These are phyloP conservation scores for Nowickia ferox DNA, from an alignment of 2,888 invertebrate genomes.

Conservation along the genomic window DNA sequence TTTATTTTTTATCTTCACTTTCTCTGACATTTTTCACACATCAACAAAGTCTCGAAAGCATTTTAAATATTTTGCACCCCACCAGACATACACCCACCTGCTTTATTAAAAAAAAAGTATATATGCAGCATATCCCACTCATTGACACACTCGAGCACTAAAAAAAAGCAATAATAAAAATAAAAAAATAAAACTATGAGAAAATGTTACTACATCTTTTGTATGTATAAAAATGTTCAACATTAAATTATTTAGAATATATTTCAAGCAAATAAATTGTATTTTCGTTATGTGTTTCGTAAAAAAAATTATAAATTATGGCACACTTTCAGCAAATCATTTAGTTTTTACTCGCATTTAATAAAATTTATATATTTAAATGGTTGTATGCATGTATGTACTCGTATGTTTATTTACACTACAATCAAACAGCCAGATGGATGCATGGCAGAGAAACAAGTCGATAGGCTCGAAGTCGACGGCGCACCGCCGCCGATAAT, in stretches of 20 bases:
- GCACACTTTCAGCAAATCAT: conserved; percentile 69
- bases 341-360: conserved; percentile 15
- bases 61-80: conserved; percentile 9
- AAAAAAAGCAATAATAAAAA: not conserved
- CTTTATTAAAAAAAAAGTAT: not conserved
- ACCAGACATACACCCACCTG: conserved; percentile 31
- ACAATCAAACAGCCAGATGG: conserved; percentile 20
- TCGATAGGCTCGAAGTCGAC: no score
- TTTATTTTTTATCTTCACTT: conserved; percentile 19
- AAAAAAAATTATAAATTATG: conserved; percentile 60
- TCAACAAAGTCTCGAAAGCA: conserved; percentile 24
- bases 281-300: conserved; percentile 12
- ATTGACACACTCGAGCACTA: not conserved
- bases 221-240: not conserved
- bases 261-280: conserved; percentile 33
- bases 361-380: not conserved
- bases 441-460: no score
- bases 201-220: conserved; percentile 22
- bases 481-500: no score
- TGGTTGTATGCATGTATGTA: not conserved
- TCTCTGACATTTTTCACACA: conserved; percentile 47
- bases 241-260: conserved; percentile 10
- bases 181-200: conserved; percentile 3
- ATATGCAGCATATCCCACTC: not conserved
- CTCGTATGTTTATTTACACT: conserved; percentile 14